phyloP scores from a whole-genome alignment of 2,113 vertebrate genomes.

The Tautogolabrus adspersus region DNA sequence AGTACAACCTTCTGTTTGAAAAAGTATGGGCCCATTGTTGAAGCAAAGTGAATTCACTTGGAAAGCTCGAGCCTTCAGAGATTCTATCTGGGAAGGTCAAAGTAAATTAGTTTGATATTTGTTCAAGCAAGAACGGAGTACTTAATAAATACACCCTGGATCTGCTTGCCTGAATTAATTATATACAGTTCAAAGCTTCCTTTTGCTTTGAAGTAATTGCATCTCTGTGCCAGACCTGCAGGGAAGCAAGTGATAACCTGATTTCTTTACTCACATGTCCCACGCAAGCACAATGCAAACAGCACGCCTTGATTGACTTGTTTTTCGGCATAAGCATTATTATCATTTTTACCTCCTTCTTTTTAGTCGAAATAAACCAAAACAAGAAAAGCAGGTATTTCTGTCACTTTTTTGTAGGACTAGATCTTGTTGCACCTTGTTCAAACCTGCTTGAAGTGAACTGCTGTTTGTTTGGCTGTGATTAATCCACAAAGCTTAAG shows the following conservation, averaged over 20 bases:
- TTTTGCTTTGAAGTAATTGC: conserved; percentile 62
- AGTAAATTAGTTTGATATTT: conserved; percentile 66
- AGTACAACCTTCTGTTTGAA: conserved; percentile 23
- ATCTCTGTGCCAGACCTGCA: conserved; percentile 47
- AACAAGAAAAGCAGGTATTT: neutral
- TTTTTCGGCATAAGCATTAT: neutral
- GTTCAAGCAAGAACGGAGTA: conserved; percentile 54
- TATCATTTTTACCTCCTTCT: neutral
- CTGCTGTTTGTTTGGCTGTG: neutral
- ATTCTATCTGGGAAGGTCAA: conserved; percentile 53
- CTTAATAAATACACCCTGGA: conserved; percentile 69
- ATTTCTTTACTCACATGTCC: conserved; percentile 30
- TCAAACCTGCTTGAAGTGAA: neutral
- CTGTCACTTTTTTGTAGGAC: neutral
- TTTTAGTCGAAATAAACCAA: neutral
- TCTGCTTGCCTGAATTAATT: conserved; percentile 64
- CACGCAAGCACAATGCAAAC: conserved; percentile 4
- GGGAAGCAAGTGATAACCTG: conserved; percentile 43
- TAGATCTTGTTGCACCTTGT: neutral
- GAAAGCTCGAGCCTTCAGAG: conserved; percentile 55
- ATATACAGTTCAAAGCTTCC: conserved; percentile 66
- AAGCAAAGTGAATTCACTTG: conserved; percentile 56
- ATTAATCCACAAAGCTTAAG: neutral
- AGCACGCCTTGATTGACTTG: neutral
- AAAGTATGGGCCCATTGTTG: conserved; percentile 32